A percentile compares a stretch with the other conserved stretches of the same genome.
Evolutionary conservation across 2,797 vertebrate species (phyloP).

Genomic region (Phyllotis vaccarum): DNA sequence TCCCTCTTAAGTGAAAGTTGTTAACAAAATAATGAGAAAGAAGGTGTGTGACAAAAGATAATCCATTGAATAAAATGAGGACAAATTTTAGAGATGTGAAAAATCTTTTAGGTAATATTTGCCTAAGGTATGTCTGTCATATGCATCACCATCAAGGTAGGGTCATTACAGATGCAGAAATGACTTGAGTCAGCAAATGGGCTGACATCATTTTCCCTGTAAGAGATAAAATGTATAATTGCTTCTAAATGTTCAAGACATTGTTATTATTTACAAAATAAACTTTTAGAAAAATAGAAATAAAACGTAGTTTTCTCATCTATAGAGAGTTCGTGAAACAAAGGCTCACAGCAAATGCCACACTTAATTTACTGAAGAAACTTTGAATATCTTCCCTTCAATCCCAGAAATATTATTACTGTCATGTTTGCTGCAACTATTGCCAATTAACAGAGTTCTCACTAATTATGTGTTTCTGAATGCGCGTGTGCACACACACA

Average conservation of each 20-base stretch:
- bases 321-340: constrained; percentile 28
- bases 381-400: background rate
- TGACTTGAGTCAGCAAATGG: background rate
- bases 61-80: background rate
- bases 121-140: background rate
- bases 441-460: constrained; percentile 30
- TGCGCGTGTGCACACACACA: background rate
- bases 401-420: background rate
- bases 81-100: background rate
- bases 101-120: constrained; percentile 6
- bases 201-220: background rate
- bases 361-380: constrained; percentile 57
- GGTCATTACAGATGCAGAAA: background rate
- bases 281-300: constrained; percentile 37
- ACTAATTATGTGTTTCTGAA: background rate
- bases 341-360: constrained; percentile 42
- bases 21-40: background rate
- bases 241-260: background rate
- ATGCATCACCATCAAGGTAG: background rate
- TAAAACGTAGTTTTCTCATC: constrained; percentile 28
- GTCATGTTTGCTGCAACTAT: background rate
- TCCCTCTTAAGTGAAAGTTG: background rate
- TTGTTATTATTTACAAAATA: background rate
- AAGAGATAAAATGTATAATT: background rate
- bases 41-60: background rate